These are phyloP conservation scores for Solen grandis DNA, from an alignment of 1,140 invertebrate species.

Conservation along the genomic window DNA sequence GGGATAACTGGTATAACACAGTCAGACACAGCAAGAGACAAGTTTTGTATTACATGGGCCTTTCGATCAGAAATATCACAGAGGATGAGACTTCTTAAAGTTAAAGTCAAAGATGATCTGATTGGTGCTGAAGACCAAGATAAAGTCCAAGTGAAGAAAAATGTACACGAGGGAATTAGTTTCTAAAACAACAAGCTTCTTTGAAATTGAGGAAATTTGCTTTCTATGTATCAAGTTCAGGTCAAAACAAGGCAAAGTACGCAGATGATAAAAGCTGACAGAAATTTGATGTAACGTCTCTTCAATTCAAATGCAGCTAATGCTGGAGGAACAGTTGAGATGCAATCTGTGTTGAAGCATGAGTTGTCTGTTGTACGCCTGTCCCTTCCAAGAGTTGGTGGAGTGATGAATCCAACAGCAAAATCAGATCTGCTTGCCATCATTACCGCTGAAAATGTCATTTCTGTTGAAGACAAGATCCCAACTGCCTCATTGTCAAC, in stretches of 20 bases:
- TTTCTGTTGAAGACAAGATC: not conserved
- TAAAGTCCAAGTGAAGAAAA: too few species aligned
- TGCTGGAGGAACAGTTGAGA: not conserved
- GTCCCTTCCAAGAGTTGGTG: not conserved
- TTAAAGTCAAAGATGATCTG: too few species aligned
- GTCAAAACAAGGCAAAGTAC: not conserved
- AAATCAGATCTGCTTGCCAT: not conserved
- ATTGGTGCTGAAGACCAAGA: too few species aligned
- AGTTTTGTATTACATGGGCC: conserved; percentile 19
- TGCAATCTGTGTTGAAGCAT: conserved; percentile 5
- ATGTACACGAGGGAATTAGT: too few species aligned
- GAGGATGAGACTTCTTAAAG: too few species aligned
- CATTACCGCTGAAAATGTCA: conserved; percentile 2
- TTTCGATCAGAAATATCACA: conserved; percentile 6
- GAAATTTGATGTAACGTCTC: conserved; percentile 11
- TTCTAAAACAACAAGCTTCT: too few species aligned
- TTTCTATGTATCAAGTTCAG: not conserved
- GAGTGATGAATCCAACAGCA: not conserved
- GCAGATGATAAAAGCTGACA: conserved; percentile 17
- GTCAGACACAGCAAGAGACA: not conserved
- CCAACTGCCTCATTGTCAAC: not conserved
- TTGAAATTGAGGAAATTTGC: too few species aligned
- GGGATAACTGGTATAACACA: conserved; percentile 5
- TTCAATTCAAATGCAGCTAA: conserved; percentile 28
- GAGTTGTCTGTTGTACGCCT: not conserved